Evolutionary conservation across 1,140 invertebrate genomes (phyloP).

Genomic region (Eupristina koningsbergeri): DNA sequence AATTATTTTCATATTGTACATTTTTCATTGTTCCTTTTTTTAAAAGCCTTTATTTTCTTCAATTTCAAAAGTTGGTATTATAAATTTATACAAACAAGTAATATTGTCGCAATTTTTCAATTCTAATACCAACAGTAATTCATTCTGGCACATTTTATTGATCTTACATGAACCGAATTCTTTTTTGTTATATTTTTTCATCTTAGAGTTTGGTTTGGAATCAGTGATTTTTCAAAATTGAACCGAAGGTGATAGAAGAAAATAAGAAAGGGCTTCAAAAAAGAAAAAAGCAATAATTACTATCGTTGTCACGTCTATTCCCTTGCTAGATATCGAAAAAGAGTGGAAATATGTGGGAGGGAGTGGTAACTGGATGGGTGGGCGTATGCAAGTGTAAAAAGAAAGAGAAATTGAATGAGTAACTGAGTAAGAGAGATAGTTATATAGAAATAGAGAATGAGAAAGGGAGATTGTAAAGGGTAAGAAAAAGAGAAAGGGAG

Average conservation of each 20-base stretch:
- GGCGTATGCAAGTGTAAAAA: not conserved
- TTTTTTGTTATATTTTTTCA: constrained; percentile 5
- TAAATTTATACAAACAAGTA: too few relatives aligned
- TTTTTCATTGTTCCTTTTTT: too few relatives aligned
- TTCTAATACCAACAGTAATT: too few relatives aligned
- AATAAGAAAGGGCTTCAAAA: not conserved
- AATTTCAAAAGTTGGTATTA: too few relatives aligned
- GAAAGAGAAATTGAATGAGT: not conserved
- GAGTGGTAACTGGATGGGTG: too few relatives aligned
- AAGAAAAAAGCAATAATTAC: constrained; percentile 34
- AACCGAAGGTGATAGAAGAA: not conserved
- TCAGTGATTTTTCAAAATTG: constrained; percentile 5
- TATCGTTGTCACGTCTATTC: constrained; percentile 48
- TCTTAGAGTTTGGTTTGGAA: not conserved
- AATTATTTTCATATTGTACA: too few relatives aligned
- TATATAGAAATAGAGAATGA: not conserved
- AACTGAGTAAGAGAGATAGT: not conserved
- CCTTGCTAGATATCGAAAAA: constrained; percentile 15
- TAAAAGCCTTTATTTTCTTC: too few relatives aligned
- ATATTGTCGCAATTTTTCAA: too few relatives aligned
- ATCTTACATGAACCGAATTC: constrained; percentile 14
- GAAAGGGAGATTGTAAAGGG: not conserved
- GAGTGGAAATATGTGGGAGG: not conserved
- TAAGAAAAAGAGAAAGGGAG: not conserved
- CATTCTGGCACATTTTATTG: too few relatives aligned